Evolutionary conservation across 1,140 invertebrate species (phyloP).

Genomic region (Sycophila sp.): DNA sequence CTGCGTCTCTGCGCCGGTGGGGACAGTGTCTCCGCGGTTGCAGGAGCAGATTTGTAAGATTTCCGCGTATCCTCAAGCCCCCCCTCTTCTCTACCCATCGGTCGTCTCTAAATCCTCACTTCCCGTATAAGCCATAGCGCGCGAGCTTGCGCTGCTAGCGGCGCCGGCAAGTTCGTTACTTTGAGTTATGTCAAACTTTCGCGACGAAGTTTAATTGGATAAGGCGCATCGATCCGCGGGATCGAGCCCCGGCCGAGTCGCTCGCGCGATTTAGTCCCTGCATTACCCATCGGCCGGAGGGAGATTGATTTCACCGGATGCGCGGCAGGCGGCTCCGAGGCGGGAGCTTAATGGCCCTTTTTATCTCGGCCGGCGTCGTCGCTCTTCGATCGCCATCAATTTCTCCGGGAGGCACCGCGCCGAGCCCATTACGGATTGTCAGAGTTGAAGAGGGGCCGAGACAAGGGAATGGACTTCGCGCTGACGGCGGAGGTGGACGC

Average conservation of each 20-base stretch:
- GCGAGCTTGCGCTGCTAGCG: too few relatives aligned
- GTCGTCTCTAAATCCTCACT: not conserved
- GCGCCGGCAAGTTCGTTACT: slow-evolving; percentile 15
- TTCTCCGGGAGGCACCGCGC: too few relatives aligned
- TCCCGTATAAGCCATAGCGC: too few relatives aligned
- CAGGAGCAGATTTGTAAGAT: slow-evolving; percentile 10
- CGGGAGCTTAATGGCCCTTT: slow-evolving; percentile 3
- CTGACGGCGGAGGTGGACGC: not conserved
- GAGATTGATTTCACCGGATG: slow-evolving; percentile 20
- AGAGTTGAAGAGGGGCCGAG: not conserved
- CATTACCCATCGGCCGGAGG: not conserved
- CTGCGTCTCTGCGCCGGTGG: too few relatives aligned
- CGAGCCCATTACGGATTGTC: slow-evolving; percentile 14
- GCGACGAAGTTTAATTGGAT: slow-evolving; percentile 30
- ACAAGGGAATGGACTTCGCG: not conserved
- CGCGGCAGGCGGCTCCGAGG: not conserved
- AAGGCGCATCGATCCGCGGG: not conserved
- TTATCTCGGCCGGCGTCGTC: slow-evolving; percentile 1
- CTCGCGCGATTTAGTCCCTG: not conserved
- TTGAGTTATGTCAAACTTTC: slow-evolving; percentile 24
- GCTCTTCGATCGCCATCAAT: slow-evolving; percentile 20
- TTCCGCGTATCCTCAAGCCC: not conserved
- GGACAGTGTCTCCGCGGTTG: too few relatives aligned
- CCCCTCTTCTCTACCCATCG: not conserved
- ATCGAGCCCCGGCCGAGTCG: not conserved